Base-by-base conservation (phyloP, 1,140 invertebrate genomes). In the Atopsyche davidsoni region DNA sequence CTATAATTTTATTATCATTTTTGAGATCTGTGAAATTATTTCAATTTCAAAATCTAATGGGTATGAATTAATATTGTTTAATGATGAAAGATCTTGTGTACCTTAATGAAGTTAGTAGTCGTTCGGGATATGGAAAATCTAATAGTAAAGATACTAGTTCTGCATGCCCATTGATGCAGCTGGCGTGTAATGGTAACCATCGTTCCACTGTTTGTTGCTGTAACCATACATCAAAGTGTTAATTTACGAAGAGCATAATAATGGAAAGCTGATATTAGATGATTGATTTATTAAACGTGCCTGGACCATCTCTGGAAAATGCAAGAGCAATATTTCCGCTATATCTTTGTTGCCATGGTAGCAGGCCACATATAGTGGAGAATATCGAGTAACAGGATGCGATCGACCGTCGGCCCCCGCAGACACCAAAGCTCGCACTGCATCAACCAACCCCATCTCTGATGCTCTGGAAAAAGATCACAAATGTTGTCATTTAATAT, bases 121-220 rank as follows among this genome's bases (percentile, higher is more conserved):
- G 69, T 17, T 79, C 71, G 0, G 91, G 90, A 73, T 95, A 97
- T 0, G 83, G 75, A 65, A 84, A 91, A 59, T 87, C 83, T 1
- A 98, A 74, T 2, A 96, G 69, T 14, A 87, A 63, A 32, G 90
- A 85, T 28, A 92, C 75, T 28, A 94, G 72, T 19, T 78, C 60
- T 11, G 82, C 69, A 68, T 96, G 91, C 2, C 88, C 88, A 64
- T 91, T 90, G 48, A 93, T 90, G 53, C 85, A 87, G 24, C 91
- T 90, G 4, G 91, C 92, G 71, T 98, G 95, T 18, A 97, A 75
- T 1, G 94, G 92, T 35, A 96, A 69, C 87, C 92, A 92, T 60
- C 84, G 82, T 65, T 97, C 93, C 1, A 96, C 89, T 0, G 93
- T 97, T 32, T 82, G 76, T 61, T 84, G 80, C 71, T 82, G 72